Evolutionary conservation across 2,113 vertebrate genomes (phyloP), one percentile per base, ranked within the genome.

Genomic region (Scortum barcoo): DNA sequence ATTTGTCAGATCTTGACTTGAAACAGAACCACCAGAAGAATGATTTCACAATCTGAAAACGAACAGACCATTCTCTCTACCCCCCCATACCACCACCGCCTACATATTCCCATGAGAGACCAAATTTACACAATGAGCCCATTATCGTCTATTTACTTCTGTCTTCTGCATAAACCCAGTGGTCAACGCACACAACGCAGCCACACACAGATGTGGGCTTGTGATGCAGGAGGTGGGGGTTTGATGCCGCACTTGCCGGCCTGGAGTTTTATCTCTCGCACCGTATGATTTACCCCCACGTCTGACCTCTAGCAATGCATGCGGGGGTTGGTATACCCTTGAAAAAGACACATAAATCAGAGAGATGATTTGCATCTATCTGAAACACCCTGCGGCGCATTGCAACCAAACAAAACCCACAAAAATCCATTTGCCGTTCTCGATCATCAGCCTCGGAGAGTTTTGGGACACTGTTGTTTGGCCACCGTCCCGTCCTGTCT

Each of bases 131-230:
- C 86, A 93, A 84, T 74, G 81, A 85, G 60, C 28, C 73, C 70
- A 85, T 88, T 91, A 85, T 90, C 22, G 9, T 72, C 73, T 80
- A 69, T 91, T 89, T 91, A 78, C 76, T 76, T 79, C 65, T 76
- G 56, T 86, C 81, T 75, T 86, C 82, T 85, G 68, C 75, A 80
- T 69, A 61, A 78, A 83, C 57, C 72, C 62, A 76, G 42, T 77
- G 26, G 56, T 26, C 26, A 68, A 42, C 10, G 30, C 71, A 83
- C 50, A 44, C 70, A n/a, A 33, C 33, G 48, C 63, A 56, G 48
- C 33, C 7, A 46, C 33, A n/a, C n/a, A n/a, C n/a, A n/a, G n/a
- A n/a, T 57, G 62, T 72, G 70, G 73, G 38, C 81, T 83, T 61
- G 71, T 86, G 71, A 84, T 72, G 67, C 62, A 68, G 61, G 51